Base-by-base conservation (phyloP, 2,797 vertebrate species). In the Acipenser oxyrinchus region DNA sequence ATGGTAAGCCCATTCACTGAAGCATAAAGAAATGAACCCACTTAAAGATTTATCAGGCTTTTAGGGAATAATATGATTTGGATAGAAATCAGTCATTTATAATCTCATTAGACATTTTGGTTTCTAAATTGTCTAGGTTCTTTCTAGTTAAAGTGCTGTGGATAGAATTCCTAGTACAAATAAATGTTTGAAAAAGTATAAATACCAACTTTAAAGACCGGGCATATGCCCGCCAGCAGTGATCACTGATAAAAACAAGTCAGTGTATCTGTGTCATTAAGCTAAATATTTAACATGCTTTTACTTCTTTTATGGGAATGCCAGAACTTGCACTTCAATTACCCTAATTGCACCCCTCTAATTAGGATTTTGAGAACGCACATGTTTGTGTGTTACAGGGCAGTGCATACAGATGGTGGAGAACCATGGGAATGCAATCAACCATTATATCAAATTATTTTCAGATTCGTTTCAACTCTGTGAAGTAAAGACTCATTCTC, bases 221-320 rank as follows among this genome's bases (percentile, higher is more conserved):
- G 53, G 53, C n/a, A 55, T 67, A 37, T 60, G 23, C 60, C 37
- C 10, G 67, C 23, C 53, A 51, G 59, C 49, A 49, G 63, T 18
- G 51, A 60, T n/a, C 49, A 6, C 53, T 59, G 65, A 64, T 58
- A 55, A 64, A 18, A 59, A 60, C 55, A 57, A 51, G 57, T 48
- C 49, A 55, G n/a, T n/a, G 53, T 55, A 55, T n/a, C n/a, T 55
- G 53, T 8, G 53, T 55, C 4, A 55, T 62, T 62, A 57, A 15
- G 12, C 64, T 49, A 68, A 52, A 67, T 64, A 63, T 67, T 48
- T 67, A 62, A 64, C 60, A 61, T 66, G 59, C 60, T 62, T 66
- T 66, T 58, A 57, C 61, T 66, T 51, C 60, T 66, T 66, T 66
- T 51, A 57, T 50, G 5, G 65, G 13, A 15, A 60, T 60, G 62